Evolutionary conservation across 23 tunicate species (phyloP), one percentile per base, ranked within the genome.

Genomic region (Diplosoma virens): DNA sequence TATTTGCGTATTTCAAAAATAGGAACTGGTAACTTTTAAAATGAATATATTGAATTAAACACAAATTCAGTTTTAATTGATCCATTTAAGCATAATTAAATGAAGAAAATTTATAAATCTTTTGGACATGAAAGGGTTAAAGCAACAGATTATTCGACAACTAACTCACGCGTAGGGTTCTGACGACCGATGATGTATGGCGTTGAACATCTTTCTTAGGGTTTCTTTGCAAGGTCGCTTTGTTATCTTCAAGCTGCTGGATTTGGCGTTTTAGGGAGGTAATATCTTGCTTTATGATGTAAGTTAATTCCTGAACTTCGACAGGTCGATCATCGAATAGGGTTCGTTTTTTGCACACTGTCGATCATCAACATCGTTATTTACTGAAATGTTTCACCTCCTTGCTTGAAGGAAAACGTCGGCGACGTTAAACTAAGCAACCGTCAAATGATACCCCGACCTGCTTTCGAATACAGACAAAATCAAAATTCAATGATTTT

Each of bases 241-340:
- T 79, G 47, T 67, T 72, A 58, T 92, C 83, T 76, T 92, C 97
- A 20, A 92, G 74, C 4, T 85, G 87, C 18, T 66, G 78, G 16
- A 92, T 85, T 30, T 92, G 82, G 53, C 77, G 59, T 47, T 92
- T 82, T 26, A 92, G 73, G 3, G 92, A 85, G 1, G 81, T 79
- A 41, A 94, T 94, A 48, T 94, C 99, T 87, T 94, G 95, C 76
- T 94, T 94, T 33, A 94, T 88, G 67, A 94, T 94, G 64, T 87
- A 94, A 52, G 99, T 94, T 52, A 94, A 47, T 69, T 94, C 99
- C 59, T 88, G 90, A 30, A 94, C 88, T 67, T 94, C 99, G 58
- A 94, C 95, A 0, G 99, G 99, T 50, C 87, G 76, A 67, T 94
- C 99, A 34, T 94, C 94, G 47, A 94, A 94, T 32, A 88, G 67